Evolutionary conservation across 2,113 vertebrate genomes (phyloP).

Genomic region (Microcebus tavaratra): DNA sequence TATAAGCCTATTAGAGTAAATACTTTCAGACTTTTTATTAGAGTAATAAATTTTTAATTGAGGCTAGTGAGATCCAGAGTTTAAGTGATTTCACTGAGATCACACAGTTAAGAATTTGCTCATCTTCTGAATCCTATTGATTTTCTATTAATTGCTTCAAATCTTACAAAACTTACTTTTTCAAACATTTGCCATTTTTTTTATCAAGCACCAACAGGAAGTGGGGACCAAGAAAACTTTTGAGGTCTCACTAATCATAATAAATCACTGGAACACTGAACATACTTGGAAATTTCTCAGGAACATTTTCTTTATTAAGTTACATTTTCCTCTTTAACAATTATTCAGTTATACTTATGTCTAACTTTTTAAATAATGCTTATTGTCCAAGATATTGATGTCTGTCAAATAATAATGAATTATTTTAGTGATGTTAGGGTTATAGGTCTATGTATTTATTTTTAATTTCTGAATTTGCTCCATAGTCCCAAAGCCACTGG

Average conservation of each 20-base stretch:
- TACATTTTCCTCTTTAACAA: not conserved
- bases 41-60: not conserved
- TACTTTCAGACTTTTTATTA: not conserved
- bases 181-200: not conserved
- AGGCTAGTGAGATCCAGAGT: not conserved
- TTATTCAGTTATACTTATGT: not conserved
- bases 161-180: not conserved
- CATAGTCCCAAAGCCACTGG: not conserved
- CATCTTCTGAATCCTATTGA: not conserved
- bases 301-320: not conserved
- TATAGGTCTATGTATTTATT: not conserved
- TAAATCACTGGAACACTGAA: not conserved
- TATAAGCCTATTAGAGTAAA: slow-evolving; percentile 26
- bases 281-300: not conserved
- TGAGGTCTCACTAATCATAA: not conserved
- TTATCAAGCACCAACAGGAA: not conserved
- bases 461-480: not conserved
- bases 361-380: not conserved
- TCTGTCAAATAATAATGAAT: not conserved
- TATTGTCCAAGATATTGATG: not conserved
- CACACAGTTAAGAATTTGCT: not conserved
- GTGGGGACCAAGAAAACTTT: not conserved
- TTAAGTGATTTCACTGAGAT: not conserved
- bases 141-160: slow-evolving; percentile 13
- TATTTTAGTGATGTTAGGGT: not conserved